Base-by-base conservation (phyloP, 2,113 vertebrate species). In the Zosterops borbonicus region DNA sequence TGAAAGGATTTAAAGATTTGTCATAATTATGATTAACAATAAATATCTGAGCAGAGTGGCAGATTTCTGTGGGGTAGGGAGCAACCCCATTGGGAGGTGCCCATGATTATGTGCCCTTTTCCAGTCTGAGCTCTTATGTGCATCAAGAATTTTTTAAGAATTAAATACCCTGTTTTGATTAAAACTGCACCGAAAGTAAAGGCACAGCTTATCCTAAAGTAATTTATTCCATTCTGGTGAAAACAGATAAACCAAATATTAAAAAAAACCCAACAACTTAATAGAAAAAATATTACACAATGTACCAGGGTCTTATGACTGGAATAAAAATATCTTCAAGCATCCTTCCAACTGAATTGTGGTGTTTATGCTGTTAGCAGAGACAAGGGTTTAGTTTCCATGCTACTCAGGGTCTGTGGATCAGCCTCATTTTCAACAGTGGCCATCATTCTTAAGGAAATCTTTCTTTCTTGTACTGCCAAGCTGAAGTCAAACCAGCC, bases 1-100 rank as follows among this genome's bases (percentile, higher is more conserved):
- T 77, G 75, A 88, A 69, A 67, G 83, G 64, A 70, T 94, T 92
- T 77, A 90, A 96, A 86, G 50, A 83, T 87, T 83, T 93, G 47
- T 20, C 4, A 3, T 47, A 75, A 94, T 86, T 87, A 56, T 21
- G 65, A 62, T n/a, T 50, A 67, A 49, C 71, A 93, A 83, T 69
- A 96, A 95, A 89, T 78, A 70, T 58, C 42, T 71, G 83, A 88
- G 58, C 44, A 83, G 68, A 83, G 27, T 59, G 59, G 73, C 69
- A 89, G 55, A 77, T 83, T 90, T 44, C 76, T 81, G 55, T 78
- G 60, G 55, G 46, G 73, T 27, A 29, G 24, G n/a, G 77, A 92
- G 5, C 0, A 11, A 37, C 33, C 7, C 13, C 31, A 5, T 4
- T 55, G 52, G 23, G 39, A 78, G 42, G 10, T 78, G 41, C 14